These are phyloP conservation scores for Sialis fuliginosa DNA, from an alignment of 2,888 invertebrate species.

Conservation along the genomic window DNA sequence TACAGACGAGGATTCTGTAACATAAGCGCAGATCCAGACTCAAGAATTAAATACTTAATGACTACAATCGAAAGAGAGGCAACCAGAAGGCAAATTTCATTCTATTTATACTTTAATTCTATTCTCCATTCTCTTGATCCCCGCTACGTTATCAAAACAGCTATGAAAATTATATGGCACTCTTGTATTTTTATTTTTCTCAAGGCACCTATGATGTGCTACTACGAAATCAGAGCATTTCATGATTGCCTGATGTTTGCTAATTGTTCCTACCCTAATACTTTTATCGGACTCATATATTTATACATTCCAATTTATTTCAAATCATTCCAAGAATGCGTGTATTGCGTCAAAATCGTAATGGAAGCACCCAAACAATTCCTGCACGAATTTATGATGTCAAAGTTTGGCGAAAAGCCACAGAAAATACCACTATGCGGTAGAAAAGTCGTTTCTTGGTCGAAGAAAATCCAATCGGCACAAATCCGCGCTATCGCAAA, in stretches of 20 bases:
- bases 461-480: constrained; percentile 39
- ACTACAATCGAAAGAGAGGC: constrained; percentile 19
- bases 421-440: constrained; percentile 51
- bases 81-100: constrained; percentile 17
- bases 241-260: constrained; percentile 18
- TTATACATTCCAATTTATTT: constrained; percentile 28
- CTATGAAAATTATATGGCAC: constrained; percentile 21
- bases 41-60: constrained; percentile 27
- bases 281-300: constrained; percentile 20
- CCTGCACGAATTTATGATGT: constrained; percentile 38
- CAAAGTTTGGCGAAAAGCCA: constrained; percentile 30
- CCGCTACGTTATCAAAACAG: constrained; percentile 20
- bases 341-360: constrained; percentile 24
- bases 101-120: constrained; percentile 20
- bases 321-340: constrained; percentile 23
- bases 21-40: constrained; percentile 26
- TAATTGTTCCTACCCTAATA: constrained; percentile 22
- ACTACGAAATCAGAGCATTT: constrained; percentile 26
- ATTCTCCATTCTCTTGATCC: constrained; percentile 26
- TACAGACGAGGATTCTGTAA: constrained; percentile 33
- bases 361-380: constrained; percentile 31
- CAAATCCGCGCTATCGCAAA: constrained; percentile 37
- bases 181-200: constrained; percentile 12
- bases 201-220: constrained; percentile 23
- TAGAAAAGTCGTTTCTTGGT: constrained; percentile 56